Conservation (phyloP, 2,113 vertebrate species). For the Ramphastos sulfuratus region DNA sequence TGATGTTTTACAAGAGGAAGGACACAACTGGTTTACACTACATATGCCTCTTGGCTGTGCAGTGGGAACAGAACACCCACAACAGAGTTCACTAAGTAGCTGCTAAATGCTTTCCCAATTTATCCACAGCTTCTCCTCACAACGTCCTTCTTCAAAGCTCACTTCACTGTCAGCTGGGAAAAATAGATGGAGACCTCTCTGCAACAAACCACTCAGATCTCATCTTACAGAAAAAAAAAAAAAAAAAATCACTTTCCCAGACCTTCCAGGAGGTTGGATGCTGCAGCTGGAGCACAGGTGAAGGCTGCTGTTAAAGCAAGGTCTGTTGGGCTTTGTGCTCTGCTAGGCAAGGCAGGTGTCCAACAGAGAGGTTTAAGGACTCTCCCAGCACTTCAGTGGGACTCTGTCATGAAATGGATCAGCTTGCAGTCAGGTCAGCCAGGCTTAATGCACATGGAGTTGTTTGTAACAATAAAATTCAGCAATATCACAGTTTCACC, state of each 20-base stretch:
- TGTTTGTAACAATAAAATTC: neutral
- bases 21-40: neutral
- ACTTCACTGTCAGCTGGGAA: neutral
- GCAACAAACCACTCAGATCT: neutral
- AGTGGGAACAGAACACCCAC: neutral
- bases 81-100: neutral
- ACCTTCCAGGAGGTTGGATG: neutral
- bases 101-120: neutral
- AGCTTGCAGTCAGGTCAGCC: neutral
- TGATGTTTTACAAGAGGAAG: neutral
- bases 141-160: neutral
- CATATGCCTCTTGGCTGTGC: neutral
- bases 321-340: neutral
- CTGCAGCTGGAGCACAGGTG: neutral
- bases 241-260: neutral
- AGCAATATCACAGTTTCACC: conserved; percentile 4
- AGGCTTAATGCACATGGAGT: neutral
- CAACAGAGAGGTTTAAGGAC: neutral
- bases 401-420: neutral
- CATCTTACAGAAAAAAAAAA: too few relatives aligned
- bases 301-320: neutral
- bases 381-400: neutral
- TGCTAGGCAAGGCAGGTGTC: neutral
- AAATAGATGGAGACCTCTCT: neutral
- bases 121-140: neutral